These are phyloP conservation scores for Actenoides hombroni DNA, from an alignment of 2,113 vertebrate species.

Conservation along the genomic window DNA sequence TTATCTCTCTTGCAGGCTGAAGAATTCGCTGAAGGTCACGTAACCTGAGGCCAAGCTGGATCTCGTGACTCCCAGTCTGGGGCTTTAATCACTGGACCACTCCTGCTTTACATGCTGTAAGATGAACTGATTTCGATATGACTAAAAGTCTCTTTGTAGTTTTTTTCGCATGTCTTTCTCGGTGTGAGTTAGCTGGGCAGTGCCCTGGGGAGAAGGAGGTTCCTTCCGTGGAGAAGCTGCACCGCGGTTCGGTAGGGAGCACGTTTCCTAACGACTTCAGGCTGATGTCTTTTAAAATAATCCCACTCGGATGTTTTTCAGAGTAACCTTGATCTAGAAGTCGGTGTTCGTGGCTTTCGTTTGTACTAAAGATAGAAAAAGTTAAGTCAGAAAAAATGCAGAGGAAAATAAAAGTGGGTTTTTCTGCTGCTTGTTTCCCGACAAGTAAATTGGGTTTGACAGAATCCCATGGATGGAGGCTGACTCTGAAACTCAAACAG, in stretches of 20 bases:
- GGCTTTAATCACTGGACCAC: not conserved
- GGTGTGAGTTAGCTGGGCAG: not conserved
- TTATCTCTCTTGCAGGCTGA: constrained; percentile 24
- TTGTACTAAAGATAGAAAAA: not conserved
- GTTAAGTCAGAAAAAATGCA: not conserved
- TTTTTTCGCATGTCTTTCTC: not conserved
- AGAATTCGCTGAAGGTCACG: constrained; percentile 20
- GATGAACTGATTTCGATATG: not conserved
- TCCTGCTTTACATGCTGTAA: constrained; percentile 22
- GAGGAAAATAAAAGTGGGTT: not conserved
- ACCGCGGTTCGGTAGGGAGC: not conserved
- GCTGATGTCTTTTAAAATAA: not conserved
- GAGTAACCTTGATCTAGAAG: not conserved
- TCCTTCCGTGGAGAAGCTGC: not conserved
- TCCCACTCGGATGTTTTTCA: not conserved
- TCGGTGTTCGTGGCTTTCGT: not conserved
- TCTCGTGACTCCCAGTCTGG: not conserved
- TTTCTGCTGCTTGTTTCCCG: not conserved
- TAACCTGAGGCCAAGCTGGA: not conserved
- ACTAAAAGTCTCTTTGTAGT: not conserved
- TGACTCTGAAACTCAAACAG: not conserved
- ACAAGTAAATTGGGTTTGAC: not conserved
- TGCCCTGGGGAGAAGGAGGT: not conserved
- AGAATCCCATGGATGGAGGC: not conserved
- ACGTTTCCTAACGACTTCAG: not conserved